These are phyloP conservation scores for Buathra laborator DNA, from an alignment of 2,888 invertebrate genomes.

Conservation along the genomic window DNA sequence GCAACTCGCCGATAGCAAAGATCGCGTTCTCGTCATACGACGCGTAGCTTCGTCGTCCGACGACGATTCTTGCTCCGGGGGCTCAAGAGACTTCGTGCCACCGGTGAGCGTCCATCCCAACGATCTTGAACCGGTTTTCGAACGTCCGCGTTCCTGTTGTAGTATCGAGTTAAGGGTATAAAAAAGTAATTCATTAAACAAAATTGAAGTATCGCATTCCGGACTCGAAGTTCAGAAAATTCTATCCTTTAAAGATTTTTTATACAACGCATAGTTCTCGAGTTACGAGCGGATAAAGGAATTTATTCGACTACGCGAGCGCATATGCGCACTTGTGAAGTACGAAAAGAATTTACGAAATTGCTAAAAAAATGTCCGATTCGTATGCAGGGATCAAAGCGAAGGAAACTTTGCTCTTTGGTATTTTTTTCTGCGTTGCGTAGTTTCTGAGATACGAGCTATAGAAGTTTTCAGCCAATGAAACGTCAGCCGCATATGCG, in stretches of 20 bases:
- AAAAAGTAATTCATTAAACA: neutral
- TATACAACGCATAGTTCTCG: too few relatives aligned
- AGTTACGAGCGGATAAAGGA: too few relatives aligned
- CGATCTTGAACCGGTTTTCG: conserved; percentile 67
- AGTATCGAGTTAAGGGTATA: neutral
- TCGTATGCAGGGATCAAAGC: neutral
- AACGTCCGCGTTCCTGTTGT: conserved; percentile 76
- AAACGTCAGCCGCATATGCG: neutral
- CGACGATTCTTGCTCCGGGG: conserved; percentile 78
- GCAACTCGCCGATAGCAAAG: conserved; percentile 62
- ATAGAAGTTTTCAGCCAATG: neutral
- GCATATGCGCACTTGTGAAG: too few relatives aligned
- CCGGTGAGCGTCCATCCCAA: conserved; percentile 75
- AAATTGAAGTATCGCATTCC: neutral
- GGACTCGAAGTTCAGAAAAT: neutral
- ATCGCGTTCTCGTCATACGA: conserved; percentile 69
- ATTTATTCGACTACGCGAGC: too few relatives aligned
- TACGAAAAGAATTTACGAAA: too few relatives aligned
- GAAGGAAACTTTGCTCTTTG: conserved; percentile 2
- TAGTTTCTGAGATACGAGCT: neutral
- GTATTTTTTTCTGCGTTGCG: neutral
- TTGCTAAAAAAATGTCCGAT: too few relatives aligned
- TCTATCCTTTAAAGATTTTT: neutral
- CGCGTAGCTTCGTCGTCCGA: conserved; percentile 78
- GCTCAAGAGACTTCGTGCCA: conserved; percentile 74